Base-by-base conservation (phyloP, 2,888 invertebrate genomes). In the Sthenelais limicola region DNA sequence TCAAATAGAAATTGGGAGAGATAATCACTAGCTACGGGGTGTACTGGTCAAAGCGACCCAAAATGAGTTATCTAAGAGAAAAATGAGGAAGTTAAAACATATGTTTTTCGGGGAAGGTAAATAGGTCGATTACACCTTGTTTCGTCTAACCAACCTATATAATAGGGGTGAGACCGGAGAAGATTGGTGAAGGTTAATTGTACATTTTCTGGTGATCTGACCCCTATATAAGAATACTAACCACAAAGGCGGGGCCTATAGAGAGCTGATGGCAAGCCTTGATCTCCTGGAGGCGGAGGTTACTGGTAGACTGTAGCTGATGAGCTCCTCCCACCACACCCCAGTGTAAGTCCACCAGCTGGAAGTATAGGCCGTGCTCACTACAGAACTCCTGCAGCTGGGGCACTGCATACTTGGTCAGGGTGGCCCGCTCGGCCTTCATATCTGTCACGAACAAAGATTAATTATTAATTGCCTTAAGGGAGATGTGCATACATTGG, bases 171-270 rank as follows among this genome's bases (percentile, higher is more conserved):
- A n/a, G n/a, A n/a, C n/a, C n/a, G n/a, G n/a, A n/a, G n/a, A n/a
- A n/a, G n/a, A n/a, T n/a, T n/a, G n/a, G n/a, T n/a, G n/a, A n/a
- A n/a, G n/a, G n/a, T n/a, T n/a, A n/a, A n/a, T n/a, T n/a, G n/a
- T n/a, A n/a, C n/a, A n/a, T n/a, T n/a, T n/a, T n/a, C n/a, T n/a
- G n/a, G n/a, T n/a, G n/a, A n/a, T n/a, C n/a, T n/a, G n/a, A n/a
- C n/a, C n/a, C n/a, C n/a, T n/a, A n/a, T n/a, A n/a, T n/a, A n/a
- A 9, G 28, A 26, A 54, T 12, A 69, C 68, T 49, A 43, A 77
- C 77, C 54, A 77, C 72, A 72, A 76, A 77, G 24, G 71, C 69
- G 9, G 75, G 73, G 1, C 77, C 77, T 12, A 77, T 43, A 5
- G 77, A 77, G 28, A 69, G 54, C 26, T 54, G 32, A 35, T 72